Base-by-base conservation (phyloP, 2,888 invertebrate species). In the Tachina fera region DNA sequence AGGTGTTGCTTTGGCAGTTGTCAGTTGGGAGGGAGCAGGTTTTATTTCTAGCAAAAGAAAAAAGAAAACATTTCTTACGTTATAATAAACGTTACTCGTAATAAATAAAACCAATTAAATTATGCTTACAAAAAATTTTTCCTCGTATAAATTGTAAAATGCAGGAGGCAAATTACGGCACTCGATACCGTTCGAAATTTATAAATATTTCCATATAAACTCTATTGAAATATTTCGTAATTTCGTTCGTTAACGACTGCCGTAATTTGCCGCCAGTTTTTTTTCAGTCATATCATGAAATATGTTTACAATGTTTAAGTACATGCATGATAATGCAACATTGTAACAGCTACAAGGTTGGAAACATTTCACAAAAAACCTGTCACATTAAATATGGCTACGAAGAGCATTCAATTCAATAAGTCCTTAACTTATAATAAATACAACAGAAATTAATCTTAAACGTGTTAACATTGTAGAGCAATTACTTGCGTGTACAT, bases 371-470 rank as follows among this genome's bases (percentile, higher is more conserved):
- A 51, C 63, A 45, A 49, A 53, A 74, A 8, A 39, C 49, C n/a
- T 53, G 43, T 53, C 63, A 65, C 53, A 51, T 41, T 39, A 8
- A 47, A 31, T 51, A 53, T 19, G 19, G 9, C 4, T 13, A 41
- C 13, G 16, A 70, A 39, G 41, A 53, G 41, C 14, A 68, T 19
- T n/a, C 51, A 16, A 51, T 39, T 16, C 51, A 19, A 49, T 49
- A 39, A 39, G 68, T 53, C 68, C 58, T 71, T 58, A 71, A 58
- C 22, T 39, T 22, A 8, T 39, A 47, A 39, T 72, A 45, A 72
- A 49, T n/a, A 8, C n/a, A 79, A 83, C 70, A 70, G 70, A 79
- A 70, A 78, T 83, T 83, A 68, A 47, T 68, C n/a, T 58, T n/a
- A 47, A 31, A n/a, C 60, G 78, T 67, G 60, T 53, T 61, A 72